Conservation (phyloP, 2,113 vertebrate species). For the Piaya cayana region DNA sequence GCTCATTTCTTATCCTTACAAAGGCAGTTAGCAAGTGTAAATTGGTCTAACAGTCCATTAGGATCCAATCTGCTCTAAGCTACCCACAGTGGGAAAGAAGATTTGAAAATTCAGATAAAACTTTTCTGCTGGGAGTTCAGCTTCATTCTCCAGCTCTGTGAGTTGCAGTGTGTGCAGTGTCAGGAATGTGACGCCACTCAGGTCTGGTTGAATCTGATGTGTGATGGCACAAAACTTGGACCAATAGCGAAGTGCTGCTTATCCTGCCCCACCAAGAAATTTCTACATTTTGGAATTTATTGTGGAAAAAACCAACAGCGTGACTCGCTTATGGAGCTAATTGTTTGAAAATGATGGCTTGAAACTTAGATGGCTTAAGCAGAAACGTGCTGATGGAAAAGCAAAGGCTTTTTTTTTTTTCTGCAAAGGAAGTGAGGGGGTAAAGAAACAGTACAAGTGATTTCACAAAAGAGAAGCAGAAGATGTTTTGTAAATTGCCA, state of each 20-base stretch:
- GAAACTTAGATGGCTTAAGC: slow-evolving; percentile 38
- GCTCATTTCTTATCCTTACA: slow-evolving; percentile 52
- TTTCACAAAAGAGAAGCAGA: background rate
- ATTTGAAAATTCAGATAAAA: slow-evolving; percentile 55
- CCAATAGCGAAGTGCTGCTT: slow-evolving; percentile 4
- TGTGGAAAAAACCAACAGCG: slow-evolving; percentile 47
- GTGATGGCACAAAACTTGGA: background rate
- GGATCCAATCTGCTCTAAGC: background rate
- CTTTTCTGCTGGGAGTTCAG: background rate
- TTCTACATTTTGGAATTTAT: background rate
- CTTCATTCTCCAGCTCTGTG: fast-evolving
- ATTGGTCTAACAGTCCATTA: slow-evolving; percentile 54
- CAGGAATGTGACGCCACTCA: background rate
- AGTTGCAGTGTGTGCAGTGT: background rate
- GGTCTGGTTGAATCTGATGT: background rate
- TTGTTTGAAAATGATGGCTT: slow-evolving; percentile 44
- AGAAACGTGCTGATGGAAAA: slow-evolving; percentile 12
- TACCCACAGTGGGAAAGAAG: background rate
- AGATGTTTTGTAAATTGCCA: slow-evolving; percentile 27
- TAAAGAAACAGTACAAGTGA: slow-evolving; percentile 28
- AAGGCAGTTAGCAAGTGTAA: background rate
- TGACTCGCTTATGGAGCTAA: background rate
- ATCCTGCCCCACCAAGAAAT: background rate
- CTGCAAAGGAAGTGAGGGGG: background rate
- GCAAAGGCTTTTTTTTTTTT: slow-evolving; percentile 25